phyloP scores from a whole-genome alignment of 2,797 vertebrate genomes.

The Hyperoplus immaculatus region DNA sequence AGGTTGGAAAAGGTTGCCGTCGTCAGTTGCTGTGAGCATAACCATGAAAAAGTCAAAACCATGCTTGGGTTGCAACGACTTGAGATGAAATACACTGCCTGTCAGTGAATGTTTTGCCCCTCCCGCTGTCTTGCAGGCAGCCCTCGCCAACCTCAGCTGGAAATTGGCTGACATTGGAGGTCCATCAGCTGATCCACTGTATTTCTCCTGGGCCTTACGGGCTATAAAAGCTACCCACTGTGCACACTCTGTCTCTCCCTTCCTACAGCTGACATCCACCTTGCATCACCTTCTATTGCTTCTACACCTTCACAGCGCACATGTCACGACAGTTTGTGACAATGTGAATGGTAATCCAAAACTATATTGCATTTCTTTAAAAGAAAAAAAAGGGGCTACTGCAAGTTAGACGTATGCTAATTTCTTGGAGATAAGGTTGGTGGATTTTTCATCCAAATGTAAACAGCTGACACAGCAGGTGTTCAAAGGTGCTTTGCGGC shows the following conservation, averaged over 20 bases:
- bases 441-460: neutral
- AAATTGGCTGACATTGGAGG: slow-evolving; percentile 1
- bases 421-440: neutral
- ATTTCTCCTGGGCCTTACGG: neutral
- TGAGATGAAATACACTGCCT: too few relatives aligned
- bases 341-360: neutral
- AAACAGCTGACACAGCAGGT: neutral
- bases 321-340: neutral
- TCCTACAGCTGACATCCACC: neutral
- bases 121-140: neutral
- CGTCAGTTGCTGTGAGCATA: neutral
- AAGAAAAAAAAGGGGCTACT: too few relatives aligned
- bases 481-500: neutral
- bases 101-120: neutral
- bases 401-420: neutral
- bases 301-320: neutral
- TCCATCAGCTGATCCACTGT: neutral
- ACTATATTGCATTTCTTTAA: neutral
- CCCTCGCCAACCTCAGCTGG: neutral
- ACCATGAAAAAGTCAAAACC: neutral
- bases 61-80: too few relatives aligned
- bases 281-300: neutral
- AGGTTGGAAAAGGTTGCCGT: neutral
- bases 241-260: neutral
- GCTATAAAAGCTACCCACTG: neutral